Base-by-base conservation (phyloP, 2,888 invertebrate genomes). In the Lobophora halterata region DNA sequence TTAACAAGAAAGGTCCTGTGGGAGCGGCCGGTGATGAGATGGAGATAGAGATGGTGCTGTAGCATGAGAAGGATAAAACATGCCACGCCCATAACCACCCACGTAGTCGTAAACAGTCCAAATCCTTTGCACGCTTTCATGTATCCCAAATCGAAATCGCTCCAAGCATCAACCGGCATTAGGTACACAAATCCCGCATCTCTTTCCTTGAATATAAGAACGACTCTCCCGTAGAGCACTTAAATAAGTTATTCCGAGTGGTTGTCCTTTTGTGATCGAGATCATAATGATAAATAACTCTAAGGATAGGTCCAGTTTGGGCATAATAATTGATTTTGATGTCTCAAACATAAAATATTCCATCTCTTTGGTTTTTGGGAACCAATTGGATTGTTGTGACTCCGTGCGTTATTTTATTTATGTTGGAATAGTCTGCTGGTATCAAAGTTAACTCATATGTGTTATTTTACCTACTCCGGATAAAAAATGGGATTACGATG, bases 121-220 rank as follows among this genome's bases (percentile, higher is more conserved):
- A 87, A 87, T 85, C 86, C 83, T 83, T 82, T 82, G 85, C 83
- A 83, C 79, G 85, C 79, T 85, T 82, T 81, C 85, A 82, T 82
- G 81, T 86, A 83, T 81, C 83, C 86, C 76, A 86, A 86, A 85
- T 80, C 80, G 79, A 85, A 83, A 85, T 79, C 79, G 82, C 81
- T 83, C 52, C 74, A 65, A 82, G 82, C 81, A 72, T 74, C 75
- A 55, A 57, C 58, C 45, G 47, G 41, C 44, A 39, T 54, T 50
- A 50, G 42, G 45, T 65, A 63, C 34, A 52, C 65, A 50, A 81
- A 63, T 75, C 59, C 46, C 65, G 55, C 41, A 55, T 58, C 61
- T 76, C 65, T 38, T 23, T 12, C 57, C 30, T 23, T 39, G 26
- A 29, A 5, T 21, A 61, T 76, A 85, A 70, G 72, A 71, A 42